A percentile compares a stretch with the other conserved stretches of the same genome.
Evolutionary conservation across 2,113 vertebrate species (phyloP).

Genomic region (Catharus bicknelli): DNA sequence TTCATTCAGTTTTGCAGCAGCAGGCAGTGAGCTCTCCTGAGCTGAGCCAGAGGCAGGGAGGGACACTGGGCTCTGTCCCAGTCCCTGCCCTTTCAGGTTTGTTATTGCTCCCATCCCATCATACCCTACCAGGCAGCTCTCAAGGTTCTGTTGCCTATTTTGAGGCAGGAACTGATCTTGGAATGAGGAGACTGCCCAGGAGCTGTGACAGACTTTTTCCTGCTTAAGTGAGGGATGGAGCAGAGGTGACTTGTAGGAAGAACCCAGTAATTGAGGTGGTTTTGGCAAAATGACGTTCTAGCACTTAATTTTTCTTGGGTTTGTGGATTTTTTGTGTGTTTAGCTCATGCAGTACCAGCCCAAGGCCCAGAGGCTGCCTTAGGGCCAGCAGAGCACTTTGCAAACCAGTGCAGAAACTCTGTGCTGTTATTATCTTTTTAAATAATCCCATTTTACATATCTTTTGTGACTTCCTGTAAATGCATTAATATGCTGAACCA

Average conservation of each 20-base stretch:
- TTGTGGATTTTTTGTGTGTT: neutral
- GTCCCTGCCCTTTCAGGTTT: neutral
- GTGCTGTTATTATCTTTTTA: slow-evolving; percentile 10
- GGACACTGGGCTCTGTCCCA: neutral
- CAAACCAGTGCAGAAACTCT: neutral
- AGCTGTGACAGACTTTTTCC: neutral
- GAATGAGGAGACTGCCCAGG: neutral
- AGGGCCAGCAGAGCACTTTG: neutral
- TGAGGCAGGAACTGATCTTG: neutral
- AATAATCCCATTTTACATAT: slow-evolving; percentile 51
- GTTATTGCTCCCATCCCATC: neutral
- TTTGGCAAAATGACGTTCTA: neutral
- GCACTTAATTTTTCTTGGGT: neutral
- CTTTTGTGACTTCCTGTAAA: slow-evolving; percentile 53
- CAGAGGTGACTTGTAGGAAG: neutral
- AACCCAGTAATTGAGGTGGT: neutral
- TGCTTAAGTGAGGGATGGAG: neutral
- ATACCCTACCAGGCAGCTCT: neutral
- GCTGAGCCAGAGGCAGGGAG: neutral
- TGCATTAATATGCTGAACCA: slow-evolving; percentile 33
- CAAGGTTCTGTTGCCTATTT: neutral
- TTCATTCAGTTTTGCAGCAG: slow-evolving; percentile 10
- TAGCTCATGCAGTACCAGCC: neutral
- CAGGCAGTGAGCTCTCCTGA: neutral
- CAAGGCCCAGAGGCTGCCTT: neutral